Evolutionary conservation across 2,888 invertebrate species (phyloP), one percentile per base, ranked within the genome.

Genomic region (Ennomos fuscantarius): DNA sequence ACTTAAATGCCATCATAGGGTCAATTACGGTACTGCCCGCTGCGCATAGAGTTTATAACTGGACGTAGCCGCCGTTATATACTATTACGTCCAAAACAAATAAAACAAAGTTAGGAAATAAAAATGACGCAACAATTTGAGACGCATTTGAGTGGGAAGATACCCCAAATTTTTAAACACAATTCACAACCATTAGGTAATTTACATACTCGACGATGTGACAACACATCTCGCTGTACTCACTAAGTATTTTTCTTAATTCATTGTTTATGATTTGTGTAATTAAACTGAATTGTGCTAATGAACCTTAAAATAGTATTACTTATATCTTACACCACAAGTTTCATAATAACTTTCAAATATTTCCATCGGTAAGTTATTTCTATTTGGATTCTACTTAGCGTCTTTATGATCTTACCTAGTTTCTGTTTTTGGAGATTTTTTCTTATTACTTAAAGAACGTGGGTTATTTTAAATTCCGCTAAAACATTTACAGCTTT

Each of bases 201-300:
- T 10, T n/a, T 2, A 33, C 24, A 12, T 34, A 39, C 10, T 51
- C 32, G 9, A 6, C 5, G 24, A 24, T 11, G 9, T 60, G 59
- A 39, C 59, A 54, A 43, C 54, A 59, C 9, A 54, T 9, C n/a
- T 11, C 39, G 46, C 58, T 50, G 24, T 24, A 24, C 24, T n/a
- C 37, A 59, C 34, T 39, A 46, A 39, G 43, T 41, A 55, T 54
- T 65, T 53, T 60, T 53, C 59, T 58, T 54, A 48, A 51, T 52
- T 57, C 65, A 65, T 67, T 67, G 65, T 67, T 62, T 53, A 31
- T 39, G 35, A 41, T 62, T 55, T 57, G 52, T 50, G 59, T 50
- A 66, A 62, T 59, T 50, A 55, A 50, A 55, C 33, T 49, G 44
- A 39, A 48, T 44, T 40, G 54, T 59, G 59, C 54, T 66, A 64